Evolutionary conservation across 2,888 invertebrate genomes (phyloP).

Genomic region (Eilema caniola): DNA sequence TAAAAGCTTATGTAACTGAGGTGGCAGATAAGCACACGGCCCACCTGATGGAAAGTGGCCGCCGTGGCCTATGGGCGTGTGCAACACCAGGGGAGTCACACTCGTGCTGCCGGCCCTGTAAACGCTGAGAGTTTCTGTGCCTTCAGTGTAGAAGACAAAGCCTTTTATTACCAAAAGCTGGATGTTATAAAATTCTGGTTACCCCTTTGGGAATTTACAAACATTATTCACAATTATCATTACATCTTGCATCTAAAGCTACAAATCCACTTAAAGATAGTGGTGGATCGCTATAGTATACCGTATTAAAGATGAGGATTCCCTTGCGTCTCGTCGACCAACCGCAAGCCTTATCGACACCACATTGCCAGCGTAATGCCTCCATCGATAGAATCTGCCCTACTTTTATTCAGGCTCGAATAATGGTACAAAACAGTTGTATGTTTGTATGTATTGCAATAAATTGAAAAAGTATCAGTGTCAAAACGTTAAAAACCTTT

Average conservation of each 20-base stretch:
- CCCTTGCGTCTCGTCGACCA: constrained; percentile 57
- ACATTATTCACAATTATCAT: constrained; percentile 1
- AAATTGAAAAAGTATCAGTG: too few species aligned
- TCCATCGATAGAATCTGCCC: constrained; percentile 69
- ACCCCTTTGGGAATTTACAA: not conserved
- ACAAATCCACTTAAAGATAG: constrained; percentile 23
- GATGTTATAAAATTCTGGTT: not conserved
- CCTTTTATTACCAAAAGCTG: too few species aligned
- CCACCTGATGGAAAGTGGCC: too few species aligned
- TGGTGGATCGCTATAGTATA: constrained; percentile 61
- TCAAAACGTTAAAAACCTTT: too few species aligned
- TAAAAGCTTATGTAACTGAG: too few species aligned
- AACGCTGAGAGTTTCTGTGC: too few species aligned
- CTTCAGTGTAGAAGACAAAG: too few species aligned
- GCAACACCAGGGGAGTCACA: too few species aligned
- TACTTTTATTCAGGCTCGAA: constrained; percentile 55
- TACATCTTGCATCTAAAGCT: not conserved
- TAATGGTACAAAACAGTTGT: constrained; percentile 1
- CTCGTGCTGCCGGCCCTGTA: too few species aligned
- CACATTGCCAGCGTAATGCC: constrained; percentile 70
- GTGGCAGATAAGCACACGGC: too few species aligned
- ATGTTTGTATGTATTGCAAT: not conserved
- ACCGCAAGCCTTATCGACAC: constrained; percentile 53
- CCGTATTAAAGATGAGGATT: constrained; percentile 58
- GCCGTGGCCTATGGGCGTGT: too few species aligned